Evolutionary conservation across 2,113 vertebrate species (phyloP), one percentile per base, ranked within the genome.

Genomic region (Gavialis gangeticus): DNA sequence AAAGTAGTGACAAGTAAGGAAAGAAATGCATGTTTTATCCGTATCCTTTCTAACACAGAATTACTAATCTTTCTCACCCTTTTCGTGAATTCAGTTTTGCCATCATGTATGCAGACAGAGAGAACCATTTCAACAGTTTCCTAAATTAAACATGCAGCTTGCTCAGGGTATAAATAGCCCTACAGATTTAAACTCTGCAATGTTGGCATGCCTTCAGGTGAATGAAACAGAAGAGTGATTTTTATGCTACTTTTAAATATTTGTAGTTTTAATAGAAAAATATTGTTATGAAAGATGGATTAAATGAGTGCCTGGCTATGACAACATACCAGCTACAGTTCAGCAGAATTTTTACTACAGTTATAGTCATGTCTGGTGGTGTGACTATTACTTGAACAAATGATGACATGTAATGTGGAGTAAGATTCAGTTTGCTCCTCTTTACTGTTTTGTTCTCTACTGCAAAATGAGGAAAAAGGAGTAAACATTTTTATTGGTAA

Each of bases 191-290:
- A 67, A 82, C 56, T 58, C 55, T 88, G 10, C 60, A 58, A 34
- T 63, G n/a, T 63, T 80, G 55, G 30, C 25, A 27, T 27, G 81
- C 25, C 4, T 58, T 69, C 16, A 46, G 22, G 10, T 78, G 82
- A 57, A 25, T 24, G 46, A 57, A 15, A 3, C 75, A 22, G 59
- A 82, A 64, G 18, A 89, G 58, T 54, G 1, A 28, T 28, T 83
- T 87, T 80, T 59, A 57, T 82, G 54, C 59, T 13, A 15, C 22
- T 82, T 55, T 55, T 46, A 10, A 93, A 21, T 93, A 58, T 82
- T 83, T 84, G n/a, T 60, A 63, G 24, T 79, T 85, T 64, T 30
- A 83, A 73, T 9, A 56, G 27, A 27, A 79, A 66, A 55, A 15
- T 13, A 8, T 18, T 79, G 11, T 66, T 83, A 60, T 67, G 55